Evolutionary conservation across 2,113 vertebrate species (phyloP).

Genomic region (Anolis sagrei): DNA sequence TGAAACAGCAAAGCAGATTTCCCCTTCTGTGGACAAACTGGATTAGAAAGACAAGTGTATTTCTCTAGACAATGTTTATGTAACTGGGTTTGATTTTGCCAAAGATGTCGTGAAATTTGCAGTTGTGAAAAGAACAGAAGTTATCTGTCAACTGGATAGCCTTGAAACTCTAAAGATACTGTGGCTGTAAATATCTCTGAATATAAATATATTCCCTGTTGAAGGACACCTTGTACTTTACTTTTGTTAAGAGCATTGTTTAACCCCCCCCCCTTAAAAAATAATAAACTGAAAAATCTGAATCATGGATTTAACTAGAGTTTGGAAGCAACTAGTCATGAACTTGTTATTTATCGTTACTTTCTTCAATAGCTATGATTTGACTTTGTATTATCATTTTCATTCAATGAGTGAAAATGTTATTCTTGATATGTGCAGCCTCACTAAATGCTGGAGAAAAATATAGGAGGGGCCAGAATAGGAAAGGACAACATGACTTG

Average conservation of each 20-base stretch:
- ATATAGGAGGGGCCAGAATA: too few species aligned
- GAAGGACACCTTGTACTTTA: neutral
- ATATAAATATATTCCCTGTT: neutral
- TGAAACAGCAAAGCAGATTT: neutral
- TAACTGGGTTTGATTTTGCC: conserved; percentile 1
- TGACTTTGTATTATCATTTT: too few species aligned
- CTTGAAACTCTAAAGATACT: neutral
- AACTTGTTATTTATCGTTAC: too few species aligned
- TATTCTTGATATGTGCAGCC: too few species aligned
- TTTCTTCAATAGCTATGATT: too few species aligned
- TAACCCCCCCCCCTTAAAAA: too few species aligned
- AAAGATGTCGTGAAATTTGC: neutral
- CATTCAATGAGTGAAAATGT: too few species aligned
- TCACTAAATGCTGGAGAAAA: too few species aligned
- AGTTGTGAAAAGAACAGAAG: neutral
- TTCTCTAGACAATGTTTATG: neutral
- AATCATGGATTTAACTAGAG: neutral
- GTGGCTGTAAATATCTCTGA: neutral
- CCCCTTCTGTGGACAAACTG: neutral
- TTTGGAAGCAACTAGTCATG: too few species aligned
- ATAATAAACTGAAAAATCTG: neutral
- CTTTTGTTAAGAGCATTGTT: neutral
- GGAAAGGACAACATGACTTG: too few species aligned
- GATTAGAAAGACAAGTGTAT: neutral
- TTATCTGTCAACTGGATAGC: neutral